phyloP scores from a whole-genome alignment of 2,113 vertebrate species.

The Gallinago jamesoni region DNA sequence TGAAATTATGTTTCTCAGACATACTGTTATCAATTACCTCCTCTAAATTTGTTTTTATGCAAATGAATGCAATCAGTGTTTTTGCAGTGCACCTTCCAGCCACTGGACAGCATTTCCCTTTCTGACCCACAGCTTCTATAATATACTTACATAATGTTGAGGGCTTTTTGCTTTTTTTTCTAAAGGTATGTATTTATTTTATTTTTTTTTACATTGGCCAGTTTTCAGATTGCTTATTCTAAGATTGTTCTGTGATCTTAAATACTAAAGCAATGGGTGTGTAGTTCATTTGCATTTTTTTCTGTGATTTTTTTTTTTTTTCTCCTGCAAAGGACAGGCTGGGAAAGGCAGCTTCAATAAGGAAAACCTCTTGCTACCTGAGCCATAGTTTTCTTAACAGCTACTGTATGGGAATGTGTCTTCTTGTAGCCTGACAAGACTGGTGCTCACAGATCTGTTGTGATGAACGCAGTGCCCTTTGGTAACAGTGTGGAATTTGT shows the following conservation, averaged over 20 bases:
- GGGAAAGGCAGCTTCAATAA: constrained; percentile 40
- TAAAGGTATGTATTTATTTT: constrained; percentile 54
- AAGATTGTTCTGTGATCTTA: constrained; percentile 10
- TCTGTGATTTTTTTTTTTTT: neutral
- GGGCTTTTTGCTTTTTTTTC: constrained; percentile 10
- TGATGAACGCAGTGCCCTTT: neutral
- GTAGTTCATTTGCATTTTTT: neutral
- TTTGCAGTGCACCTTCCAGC: constrained; percentile 31
- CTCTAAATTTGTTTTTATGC: neutral
- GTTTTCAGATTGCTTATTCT: neutral
- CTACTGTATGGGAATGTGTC: constrained; percentile 15
- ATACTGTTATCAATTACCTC: neutral
- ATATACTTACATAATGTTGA: neutral
- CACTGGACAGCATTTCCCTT: neutral
- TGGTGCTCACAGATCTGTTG: neutral
- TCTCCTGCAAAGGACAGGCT: neutral
- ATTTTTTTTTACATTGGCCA: constrained; percentile 68
- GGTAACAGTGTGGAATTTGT: neutral
- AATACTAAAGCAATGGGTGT: neutral
- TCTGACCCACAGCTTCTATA: neutral
- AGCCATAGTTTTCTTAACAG: constrained; percentile 47
- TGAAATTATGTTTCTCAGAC: constrained; percentile 68
- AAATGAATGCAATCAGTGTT: neutral
- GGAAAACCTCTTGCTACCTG: constrained; percentile 50
- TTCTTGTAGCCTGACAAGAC: neutral